Conservation (phyloP, 2,888 invertebrate species). For the Norana najaformis region DNA sequence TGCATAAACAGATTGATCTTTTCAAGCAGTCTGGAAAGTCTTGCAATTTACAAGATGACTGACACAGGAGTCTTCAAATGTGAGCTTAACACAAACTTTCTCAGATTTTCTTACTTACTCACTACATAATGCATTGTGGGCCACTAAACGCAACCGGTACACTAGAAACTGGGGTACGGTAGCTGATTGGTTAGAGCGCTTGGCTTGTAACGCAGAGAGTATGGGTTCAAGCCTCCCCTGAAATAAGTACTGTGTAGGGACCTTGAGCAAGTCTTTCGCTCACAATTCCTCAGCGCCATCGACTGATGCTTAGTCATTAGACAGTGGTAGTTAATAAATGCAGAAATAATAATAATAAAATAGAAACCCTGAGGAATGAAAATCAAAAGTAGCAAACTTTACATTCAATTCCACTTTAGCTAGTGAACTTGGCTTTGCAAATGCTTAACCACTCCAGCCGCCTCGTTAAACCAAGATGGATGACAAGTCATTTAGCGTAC, state of each 20-base stretch:
- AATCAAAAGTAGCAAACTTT: not conserved
- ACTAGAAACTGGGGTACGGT: not conserved
- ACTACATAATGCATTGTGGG: not conserved
- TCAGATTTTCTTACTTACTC: not conserved
- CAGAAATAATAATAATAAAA: too few species aligned
- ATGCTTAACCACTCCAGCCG: not conserved
- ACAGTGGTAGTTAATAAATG: too few species aligned
- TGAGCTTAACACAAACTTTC: not conserved
- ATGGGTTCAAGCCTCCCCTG: too few species aligned
- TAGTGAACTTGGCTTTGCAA: not conserved
- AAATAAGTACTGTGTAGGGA: too few species aligned
- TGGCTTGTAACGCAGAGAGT: too few species aligned
- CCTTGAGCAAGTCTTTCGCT: too few species aligned
- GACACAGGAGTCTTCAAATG: not conserved
- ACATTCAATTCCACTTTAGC: not conserved
- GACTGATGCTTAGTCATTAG: too few species aligned
- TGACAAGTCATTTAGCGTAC: constrained; percentile 45
- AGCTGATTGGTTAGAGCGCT: too few species aligned
- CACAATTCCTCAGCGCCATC: too few species aligned
- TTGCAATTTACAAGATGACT: not conserved
- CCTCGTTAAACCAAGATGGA: not conserved
- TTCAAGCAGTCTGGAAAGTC: not conserved
- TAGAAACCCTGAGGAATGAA: too few species aligned
- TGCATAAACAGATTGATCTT: not conserved
- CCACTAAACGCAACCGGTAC: not conserved